These are phyloP conservation scores for Drymodes brunneopygia DNA, from an alignment of 2,113 vertebrate genomes.

Conservation along the genomic window DNA sequence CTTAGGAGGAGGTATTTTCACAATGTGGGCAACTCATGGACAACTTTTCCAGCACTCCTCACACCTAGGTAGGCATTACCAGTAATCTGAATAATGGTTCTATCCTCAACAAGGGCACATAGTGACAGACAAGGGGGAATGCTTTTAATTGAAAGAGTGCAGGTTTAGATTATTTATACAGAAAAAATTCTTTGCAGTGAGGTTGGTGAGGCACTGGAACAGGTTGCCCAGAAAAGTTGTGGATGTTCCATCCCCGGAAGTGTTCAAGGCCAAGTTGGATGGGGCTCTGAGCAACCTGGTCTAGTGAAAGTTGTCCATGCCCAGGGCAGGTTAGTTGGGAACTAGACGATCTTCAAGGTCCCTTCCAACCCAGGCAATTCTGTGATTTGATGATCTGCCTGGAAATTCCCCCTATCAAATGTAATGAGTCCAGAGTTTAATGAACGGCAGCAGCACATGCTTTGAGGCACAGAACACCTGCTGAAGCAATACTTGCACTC, in stretches of 20 bases:
- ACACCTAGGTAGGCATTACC: background rate
- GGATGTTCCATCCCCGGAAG: background rate
- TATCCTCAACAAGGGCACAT: background rate
- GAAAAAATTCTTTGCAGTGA: background rate
- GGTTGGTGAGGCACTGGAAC: background rate
- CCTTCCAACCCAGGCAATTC: background rate
- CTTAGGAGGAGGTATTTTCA: background rate
- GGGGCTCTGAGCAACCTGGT: background rate
- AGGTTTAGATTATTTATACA: background rate
- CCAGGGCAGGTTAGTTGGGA: background rate
- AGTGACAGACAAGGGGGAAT: background rate
- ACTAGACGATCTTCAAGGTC: background rate
- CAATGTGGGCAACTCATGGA: background rate
- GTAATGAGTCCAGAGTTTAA: background rate
- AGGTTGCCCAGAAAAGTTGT: background rate
- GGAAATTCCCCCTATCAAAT: background rate
- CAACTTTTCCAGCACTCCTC: background rate
- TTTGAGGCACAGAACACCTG: background rate
- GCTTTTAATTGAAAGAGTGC: background rate
- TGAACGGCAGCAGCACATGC: background rate
- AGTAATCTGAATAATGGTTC: background rate
- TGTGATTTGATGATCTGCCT: background rate
- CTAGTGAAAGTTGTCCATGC: background rate
- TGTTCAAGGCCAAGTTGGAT: background rate
- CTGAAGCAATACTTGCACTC: background rate